phyloP scores from a whole-genome alignment of 2,888 invertebrate species.

The Coecobrya sp. region DNA sequence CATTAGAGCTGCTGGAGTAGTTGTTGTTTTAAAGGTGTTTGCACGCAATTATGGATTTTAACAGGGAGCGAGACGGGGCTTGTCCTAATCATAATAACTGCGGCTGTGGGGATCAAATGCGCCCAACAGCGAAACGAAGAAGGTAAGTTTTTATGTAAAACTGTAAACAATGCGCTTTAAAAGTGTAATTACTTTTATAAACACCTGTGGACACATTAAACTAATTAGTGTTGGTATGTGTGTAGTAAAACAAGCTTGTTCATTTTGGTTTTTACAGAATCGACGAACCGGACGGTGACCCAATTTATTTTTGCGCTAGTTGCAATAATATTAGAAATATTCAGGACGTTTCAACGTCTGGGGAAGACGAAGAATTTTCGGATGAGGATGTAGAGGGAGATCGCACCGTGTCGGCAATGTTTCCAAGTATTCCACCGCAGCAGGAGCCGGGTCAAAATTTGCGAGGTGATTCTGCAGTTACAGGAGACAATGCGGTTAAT shows the following conservation, averaged over 20 bases:
- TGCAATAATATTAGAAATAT: constrained; percentile 37
- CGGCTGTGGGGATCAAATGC: constrained; percentile 6
- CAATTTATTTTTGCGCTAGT: not conserved
- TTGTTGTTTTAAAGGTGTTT: too few species aligned
- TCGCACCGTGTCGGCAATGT: not conserved
- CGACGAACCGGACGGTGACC: constrained; percentile 40
- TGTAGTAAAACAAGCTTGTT: too few species aligned
- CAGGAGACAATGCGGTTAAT: not conserved
- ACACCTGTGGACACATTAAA: too few species aligned
- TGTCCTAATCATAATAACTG: constrained; percentile 6
- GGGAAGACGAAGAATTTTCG: constrained; percentile 52
- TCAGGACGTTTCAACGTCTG: constrained; percentile 45
- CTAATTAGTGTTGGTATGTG: too few species aligned
- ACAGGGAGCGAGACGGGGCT: not conserved
- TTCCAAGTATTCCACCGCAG: not conserved
- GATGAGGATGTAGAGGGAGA: not conserved
- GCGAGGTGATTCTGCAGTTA: not conserved
- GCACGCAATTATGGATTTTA: constrained; percentile 38
- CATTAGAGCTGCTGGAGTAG: too few species aligned
- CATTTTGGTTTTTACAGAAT: not conserved
- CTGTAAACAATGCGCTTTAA: not conserved
- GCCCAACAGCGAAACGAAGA: constrained; percentile 20
- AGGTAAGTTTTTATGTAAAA: constrained; percentile 38
- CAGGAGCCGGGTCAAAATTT: not conserved
- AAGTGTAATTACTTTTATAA: not conserved